A percentile compares a stretch with the other conserved stretches of the same genome.
These are phyloP conservation scores for Cabera pusaria DNA, from an alignment of 2,888 invertebrate genomes.

Conservation along the genomic window DNA sequence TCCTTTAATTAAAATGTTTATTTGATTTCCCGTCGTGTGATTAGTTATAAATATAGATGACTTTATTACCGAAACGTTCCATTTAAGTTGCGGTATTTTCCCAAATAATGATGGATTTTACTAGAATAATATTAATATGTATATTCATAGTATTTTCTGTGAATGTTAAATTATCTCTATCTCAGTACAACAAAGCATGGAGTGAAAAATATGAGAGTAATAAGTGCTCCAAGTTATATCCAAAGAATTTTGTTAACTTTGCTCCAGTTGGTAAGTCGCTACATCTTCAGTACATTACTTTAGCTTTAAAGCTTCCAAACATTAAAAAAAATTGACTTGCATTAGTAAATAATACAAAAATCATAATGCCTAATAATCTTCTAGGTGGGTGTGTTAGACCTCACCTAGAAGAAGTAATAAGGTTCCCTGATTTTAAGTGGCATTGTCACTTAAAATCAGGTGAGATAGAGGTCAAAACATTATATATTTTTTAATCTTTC, in stretches of 20 bases:
- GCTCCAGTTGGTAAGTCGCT: constrained; percentile 79
- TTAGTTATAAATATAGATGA: constrained; percentile 11
- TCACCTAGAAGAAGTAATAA: too few species aligned
- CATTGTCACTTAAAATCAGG: too few species aligned
- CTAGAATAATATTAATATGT: constrained; percentile 34
- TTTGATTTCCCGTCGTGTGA: constrained; percentile 22
- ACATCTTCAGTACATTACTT: too few species aligned
- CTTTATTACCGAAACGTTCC: constrained; percentile 7
- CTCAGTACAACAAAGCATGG: constrained; percentile 73
- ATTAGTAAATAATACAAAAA: too few species aligned
- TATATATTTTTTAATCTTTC: not conserved
- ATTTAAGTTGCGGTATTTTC: constrained; percentile 11
- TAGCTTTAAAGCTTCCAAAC: too few species aligned
- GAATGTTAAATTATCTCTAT: constrained; percentile 50
- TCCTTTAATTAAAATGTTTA: constrained; percentile 7
- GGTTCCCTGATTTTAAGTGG: too few species aligned
- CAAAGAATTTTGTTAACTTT: constrained; percentile 80
- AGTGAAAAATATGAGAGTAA: constrained; percentile 75
- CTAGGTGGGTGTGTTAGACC: too few species aligned
- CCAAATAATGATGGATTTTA: constrained; percentile 37
- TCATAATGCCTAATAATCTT: too few species aligned
- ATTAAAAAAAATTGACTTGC: too few species aligned
- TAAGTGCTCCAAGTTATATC: constrained; percentile 80
- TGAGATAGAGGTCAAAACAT: too few species aligned
- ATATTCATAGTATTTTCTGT: constrained; percentile 50